Conservation (phyloP, 2,113 vertebrate species). For the Corythornis cristatus region DNA sequence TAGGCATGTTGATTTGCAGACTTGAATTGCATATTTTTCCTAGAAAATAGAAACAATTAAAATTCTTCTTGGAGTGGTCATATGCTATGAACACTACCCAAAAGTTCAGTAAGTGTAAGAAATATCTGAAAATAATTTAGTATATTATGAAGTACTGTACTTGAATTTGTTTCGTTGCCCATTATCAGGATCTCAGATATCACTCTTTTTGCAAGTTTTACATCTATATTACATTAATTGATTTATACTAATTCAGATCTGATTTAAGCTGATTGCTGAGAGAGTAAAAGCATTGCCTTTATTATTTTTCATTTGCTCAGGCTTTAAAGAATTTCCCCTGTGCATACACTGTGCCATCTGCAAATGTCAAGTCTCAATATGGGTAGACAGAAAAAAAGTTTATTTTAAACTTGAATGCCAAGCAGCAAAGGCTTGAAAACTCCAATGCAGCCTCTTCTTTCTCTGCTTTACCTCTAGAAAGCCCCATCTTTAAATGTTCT, state of each 20-base stretch:
- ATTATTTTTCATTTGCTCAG: not conserved
- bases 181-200: not conserved
- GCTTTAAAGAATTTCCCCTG: not conserved
- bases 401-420: not conserved
- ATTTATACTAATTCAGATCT: not conserved
- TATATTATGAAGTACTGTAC: not conserved
- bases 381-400: not conserved
- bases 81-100: not conserved
- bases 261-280: not conserved
- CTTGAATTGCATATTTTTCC: not conserved
- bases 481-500: not conserved
- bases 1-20: not conserved
- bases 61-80: not conserved
- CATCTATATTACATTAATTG: not conserved
- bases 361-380: not conserved
- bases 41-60: not conserved
- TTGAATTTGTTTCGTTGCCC: not conserved
- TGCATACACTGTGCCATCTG: not conserved
- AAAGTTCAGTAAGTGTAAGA: not conserved
- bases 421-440: not conserved
- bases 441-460: not conserved
- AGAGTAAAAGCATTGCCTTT: not conserved
- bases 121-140: not conserved
- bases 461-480: not conserved
- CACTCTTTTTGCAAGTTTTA: not conserved